A percentile compares a stretch with the other conserved stretches of the same genome.
phyloP scores from a whole-genome alignment of 2,113 vertebrate species.

The Cromileptes altivelis region DNA sequence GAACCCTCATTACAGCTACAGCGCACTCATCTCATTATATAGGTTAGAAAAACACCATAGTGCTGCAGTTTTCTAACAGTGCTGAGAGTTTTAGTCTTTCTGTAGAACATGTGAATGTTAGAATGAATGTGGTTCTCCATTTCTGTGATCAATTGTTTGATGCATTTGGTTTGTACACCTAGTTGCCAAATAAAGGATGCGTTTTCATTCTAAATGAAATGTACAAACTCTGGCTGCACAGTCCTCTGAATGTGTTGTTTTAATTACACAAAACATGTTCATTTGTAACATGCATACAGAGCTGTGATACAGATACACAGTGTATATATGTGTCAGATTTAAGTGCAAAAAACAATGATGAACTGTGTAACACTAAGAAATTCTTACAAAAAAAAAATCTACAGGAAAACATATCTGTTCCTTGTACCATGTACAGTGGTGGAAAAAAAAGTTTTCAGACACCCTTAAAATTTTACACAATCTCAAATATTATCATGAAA shows the following conservation, averaged over 20 bases:
- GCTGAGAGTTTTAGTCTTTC: not conserved
- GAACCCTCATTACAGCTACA: conserved; percentile 37
- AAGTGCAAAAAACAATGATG: not conserved
- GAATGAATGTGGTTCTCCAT: not conserved
- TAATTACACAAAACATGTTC: not conserved
- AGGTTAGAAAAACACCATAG: not conserved
- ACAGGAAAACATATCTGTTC: not conserved
- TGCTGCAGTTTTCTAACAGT: conserved; percentile 12
- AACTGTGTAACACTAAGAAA: not conserved
- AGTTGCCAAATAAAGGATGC: not conserved
- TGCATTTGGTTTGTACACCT: not conserved
- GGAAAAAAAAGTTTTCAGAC: no score
- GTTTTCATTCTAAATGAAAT: not conserved
- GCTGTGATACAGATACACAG: no score
- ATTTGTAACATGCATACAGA: not conserved
- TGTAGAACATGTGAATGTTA: not conserved
- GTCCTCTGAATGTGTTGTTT: not conserved
- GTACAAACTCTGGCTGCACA: not conserved
- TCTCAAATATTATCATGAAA: no score
- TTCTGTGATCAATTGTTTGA: not conserved
- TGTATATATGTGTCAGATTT: not conserved
- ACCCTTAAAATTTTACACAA: no score
- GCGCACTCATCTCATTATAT: conserved; percentile 34
- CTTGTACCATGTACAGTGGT: not conserved
- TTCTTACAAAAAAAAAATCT: not conserved